Evolutionary conservation across 2,888 invertebrate species (phyloP).

Genomic region (Pelosia muscerda): DNA sequence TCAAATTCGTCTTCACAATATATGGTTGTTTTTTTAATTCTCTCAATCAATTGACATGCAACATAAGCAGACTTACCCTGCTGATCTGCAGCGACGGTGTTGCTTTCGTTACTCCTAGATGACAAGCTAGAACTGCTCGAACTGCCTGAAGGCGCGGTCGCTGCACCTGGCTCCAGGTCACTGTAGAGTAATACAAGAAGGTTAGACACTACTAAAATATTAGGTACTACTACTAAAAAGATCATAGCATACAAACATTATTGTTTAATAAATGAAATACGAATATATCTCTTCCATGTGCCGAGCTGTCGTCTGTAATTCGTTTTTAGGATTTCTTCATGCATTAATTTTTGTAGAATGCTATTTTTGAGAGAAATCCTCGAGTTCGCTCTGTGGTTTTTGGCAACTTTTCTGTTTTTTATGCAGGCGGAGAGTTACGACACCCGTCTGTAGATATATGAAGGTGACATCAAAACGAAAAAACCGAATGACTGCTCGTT

Average conservation of each 20-base stretch:
- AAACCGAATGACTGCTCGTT: neutral
- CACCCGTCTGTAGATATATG: slow-evolving; percentile 6
- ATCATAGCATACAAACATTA: neutral
- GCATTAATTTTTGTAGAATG: slow-evolving; percentile 9
- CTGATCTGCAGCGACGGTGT: slow-evolving; percentile 79
- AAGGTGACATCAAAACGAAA: neutral
- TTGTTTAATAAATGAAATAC: neutral
- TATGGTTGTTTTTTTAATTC: neutral
- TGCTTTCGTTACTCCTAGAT: slow-evolving; percentile 83
- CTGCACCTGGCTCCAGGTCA: slow-evolving; percentile 81
- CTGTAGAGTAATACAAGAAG: slow-evolving; percentile 52
- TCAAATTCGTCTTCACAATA: neutral
- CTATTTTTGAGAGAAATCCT: slow-evolving; percentile 12
- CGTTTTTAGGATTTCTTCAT: neutral
- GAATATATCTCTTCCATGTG: neutral
- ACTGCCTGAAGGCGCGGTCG: slow-evolving; percentile 81
- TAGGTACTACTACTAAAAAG: neutral
- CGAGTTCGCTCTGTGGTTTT: slow-evolving; percentile 32
- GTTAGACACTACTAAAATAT: neutral
- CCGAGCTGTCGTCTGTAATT: neutral
- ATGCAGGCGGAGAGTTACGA: slow-evolving; percentile 10
- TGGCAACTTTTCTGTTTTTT: slow-evolving; percentile 35
- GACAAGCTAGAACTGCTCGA: slow-evolving; percentile 84
- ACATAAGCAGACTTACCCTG: slow-evolving; percentile 72
- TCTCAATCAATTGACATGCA: neutral